Base-by-base conservation (phyloP, 2,888 invertebrate species). In the Athrips mouffetella region DNA sequence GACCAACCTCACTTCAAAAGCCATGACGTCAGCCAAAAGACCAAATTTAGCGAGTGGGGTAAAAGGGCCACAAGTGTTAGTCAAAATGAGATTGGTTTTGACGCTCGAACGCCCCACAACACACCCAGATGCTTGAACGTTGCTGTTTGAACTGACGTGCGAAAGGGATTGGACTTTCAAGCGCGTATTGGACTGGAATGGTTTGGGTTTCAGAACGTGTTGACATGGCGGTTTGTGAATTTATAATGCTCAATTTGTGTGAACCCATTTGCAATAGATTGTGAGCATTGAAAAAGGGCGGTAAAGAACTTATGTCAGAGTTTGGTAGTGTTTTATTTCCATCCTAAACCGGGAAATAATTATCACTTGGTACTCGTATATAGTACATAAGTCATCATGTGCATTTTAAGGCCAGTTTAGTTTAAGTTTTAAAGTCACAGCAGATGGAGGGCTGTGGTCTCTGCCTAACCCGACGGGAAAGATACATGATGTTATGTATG, bases 41-140 rank as follows among this genome's bases (percentile, higher is more conserved):
- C 66, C 59, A 60, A 73, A 70, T 67, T 67, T 59, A 65, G 62
- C 58, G 23, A 48, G 33, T 35, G 25, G 30, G 27, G 59, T 58
- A 67, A 69, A 73, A 67, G 66, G 70, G 58, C 64, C 66, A 59
- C 65, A 61, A 69, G 68, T 62, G 52, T 40, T 44, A 57, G 42
- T 48, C 58, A 47, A 49, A 63, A 51, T 59, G 66, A 65, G 68
- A 76, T 76, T 76, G 75, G 68, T 70, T 76, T 73, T 74, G 75
- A 76, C 74, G 73, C 68, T 59, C 57, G 59, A 60, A 68, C 74
- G 62, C 74, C 70, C 68, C 56, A 47, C 49, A 50, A 48, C 45
- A 39, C 16, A 45, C 50, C 35, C 57, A 57, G 59, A 60, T 62
- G 65, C 67, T 71, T 65, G 64, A 70, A 61, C 50, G 60, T 57